Conservation (phyloP, 2,888 invertebrate genomes). For the Acholoe squamosa region DNA sequence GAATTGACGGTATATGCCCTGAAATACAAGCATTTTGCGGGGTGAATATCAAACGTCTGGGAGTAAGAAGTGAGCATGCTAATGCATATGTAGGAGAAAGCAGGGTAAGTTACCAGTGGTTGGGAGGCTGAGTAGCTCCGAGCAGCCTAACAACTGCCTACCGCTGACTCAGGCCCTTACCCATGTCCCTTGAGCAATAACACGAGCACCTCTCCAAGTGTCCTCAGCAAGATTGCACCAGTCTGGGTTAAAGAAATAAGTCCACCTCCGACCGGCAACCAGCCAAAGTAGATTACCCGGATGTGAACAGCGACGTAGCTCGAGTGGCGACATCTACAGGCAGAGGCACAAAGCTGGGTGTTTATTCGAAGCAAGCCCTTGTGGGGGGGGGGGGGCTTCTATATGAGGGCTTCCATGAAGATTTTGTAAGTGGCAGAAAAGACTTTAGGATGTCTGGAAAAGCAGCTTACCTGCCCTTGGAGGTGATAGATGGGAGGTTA, state of each 20-base stretch:
- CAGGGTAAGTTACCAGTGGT: no score
- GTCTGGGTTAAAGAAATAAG: constrained; percentile 53
- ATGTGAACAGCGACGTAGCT: not conserved
- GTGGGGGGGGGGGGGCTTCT: not conserved
- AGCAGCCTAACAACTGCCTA: constrained; percentile 5
- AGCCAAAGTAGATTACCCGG: constrained; percentile 48
- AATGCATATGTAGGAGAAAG: no score
- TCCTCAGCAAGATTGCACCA: constrained; percentile 7
- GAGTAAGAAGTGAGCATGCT: no score
- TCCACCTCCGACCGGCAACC: constrained; percentile 29
- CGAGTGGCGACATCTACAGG: constrained; percentile 25
- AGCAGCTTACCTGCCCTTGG: not conserved
- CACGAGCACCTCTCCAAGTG: constrained; percentile 16
- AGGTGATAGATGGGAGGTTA: constrained; percentile 53
- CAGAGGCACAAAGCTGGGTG: constrained; percentile 5
- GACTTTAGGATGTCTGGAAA: not conserved
- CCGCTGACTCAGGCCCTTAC: constrained; percentile 33
- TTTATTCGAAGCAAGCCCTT: not conserved
- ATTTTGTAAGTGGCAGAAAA: not conserved
- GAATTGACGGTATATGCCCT: no score
- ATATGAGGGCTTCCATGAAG: not conserved
- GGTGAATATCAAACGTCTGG: no score
- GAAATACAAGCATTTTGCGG: no score
- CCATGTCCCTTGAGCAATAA: constrained; percentile 22
- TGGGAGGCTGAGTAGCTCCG: not conserved